Evolutionary conservation across 2,888 invertebrate species (phyloP), one percentile per base, ranked within the genome.

Genomic region (Yponomeuta plumbellus): DNA sequence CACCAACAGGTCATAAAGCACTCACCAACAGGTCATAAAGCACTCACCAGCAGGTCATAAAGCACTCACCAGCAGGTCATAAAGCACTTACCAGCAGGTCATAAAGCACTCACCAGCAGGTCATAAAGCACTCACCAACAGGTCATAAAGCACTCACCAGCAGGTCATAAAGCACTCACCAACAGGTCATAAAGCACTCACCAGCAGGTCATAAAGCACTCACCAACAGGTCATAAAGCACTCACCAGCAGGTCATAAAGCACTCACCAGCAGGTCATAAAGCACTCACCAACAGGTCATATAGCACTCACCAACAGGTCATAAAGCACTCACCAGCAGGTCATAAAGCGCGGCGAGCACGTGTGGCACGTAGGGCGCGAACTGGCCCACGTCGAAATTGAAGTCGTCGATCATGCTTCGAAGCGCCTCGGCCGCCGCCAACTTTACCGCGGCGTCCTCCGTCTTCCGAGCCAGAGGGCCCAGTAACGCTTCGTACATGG

Each of bases 331-430:
- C 75, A 97, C 96, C 74, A 99, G 88, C 71, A 99, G 92, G 68
- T 93, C 92, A 85, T 97, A 98, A 13, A 98, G 92, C 66, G 96
- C 92, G 67, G 94, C 93, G 77, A 98, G 97, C 4, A 94, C 93
- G 34, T 95, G 92, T 68, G 96, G 95, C 69, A 97, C 92, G 83
- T 94, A 98, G 22, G 97, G 96, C 70, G 95, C 92, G 82, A 98
- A 98, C 79, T 96, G 95, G 70, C 97, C 96, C 0, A 95, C 93
- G 75, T 95, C 94, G 86, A 98, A 99, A 78, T 97, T 97, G 88
- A 98, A 98, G 84, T 98, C 98, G 75, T 98, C 97, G 56, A 98
- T 94, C 0, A 96, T 95, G 74, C 94, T 93, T 80, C 96, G 94
- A 6, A 99, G 89, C 0, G 98, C 96, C 71, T 95, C 95, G 0